Evolutionary conservation across 2,888 invertebrate genomes (phyloP).

Genomic region (Heliconius ismenius): DNA sequence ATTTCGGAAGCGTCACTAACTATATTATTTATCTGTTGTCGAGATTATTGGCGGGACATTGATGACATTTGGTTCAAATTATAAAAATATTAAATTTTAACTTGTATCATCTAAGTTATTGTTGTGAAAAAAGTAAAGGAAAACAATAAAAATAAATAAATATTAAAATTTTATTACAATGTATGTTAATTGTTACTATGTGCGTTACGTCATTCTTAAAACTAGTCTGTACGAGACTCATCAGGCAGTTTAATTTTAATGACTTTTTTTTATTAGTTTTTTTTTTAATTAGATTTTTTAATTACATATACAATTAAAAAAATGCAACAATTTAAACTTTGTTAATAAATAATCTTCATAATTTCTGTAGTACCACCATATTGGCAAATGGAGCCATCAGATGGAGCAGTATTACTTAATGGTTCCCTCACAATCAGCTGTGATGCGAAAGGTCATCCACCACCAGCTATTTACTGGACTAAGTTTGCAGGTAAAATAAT

Average conservation of each 20-base stretch:
- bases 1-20: background rate
- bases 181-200: too few relatives aligned
- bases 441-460: constrained; percentile 89
- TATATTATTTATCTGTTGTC: background rate
- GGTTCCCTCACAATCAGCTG: constrained; percentile 88
- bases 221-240: too few relatives aligned
- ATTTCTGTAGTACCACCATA: constrained; percentile 86
- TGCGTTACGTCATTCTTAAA: too few relatives aligned
- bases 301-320: too few relatives aligned
- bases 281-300: too few relatives aligned
- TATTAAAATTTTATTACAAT: too few relatives aligned
- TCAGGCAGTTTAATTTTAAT: too few relatives aligned
- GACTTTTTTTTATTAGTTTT: too few relatives aligned
- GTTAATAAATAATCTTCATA: background rate
- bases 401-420: constrained; percentile 87
- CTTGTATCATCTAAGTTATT: background rate
- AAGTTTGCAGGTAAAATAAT: constrained; percentile 84
- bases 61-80: background rate
- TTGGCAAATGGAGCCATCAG: constrained; percentile 88
- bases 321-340: background rate
- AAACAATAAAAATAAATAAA: too few relatives aligned
- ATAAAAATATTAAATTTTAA: background rate
- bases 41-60: background rate
- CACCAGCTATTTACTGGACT: constrained; percentile 87
- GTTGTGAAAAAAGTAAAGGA: background rate